phyloP scores from a whole-genome alignment of 2,888 invertebrate genomes.

The Ceraclea dissimilis region DNA sequence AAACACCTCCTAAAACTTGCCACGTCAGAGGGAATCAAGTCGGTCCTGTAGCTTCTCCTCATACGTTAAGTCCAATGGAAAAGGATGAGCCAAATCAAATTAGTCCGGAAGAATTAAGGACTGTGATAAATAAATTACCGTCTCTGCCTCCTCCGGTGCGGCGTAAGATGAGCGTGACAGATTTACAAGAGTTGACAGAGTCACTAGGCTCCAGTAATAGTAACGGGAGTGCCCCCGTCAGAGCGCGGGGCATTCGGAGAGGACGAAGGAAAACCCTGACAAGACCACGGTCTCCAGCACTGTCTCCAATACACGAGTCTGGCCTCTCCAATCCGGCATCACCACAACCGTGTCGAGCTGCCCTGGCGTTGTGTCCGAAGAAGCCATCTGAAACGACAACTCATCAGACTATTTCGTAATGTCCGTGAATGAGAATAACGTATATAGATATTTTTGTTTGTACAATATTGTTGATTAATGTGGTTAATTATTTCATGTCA shows the following conservation, averaged over 20 bases:
- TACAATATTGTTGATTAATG: too few relatives aligned
- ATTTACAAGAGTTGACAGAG: constrained; percentile 49
- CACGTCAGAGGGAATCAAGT: constrained; percentile 35
- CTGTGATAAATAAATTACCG: constrained; percentile 30
- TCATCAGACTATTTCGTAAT: neutral
- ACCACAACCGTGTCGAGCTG: constrained; percentile 40
- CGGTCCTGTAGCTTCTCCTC: constrained; percentile 30
- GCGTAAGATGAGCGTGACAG: constrained; percentile 41
- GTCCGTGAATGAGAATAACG: neutral
- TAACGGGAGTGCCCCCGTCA: constrained; percentile 10
- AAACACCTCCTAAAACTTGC: constrained; percentile 19
- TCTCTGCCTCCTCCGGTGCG: constrained; percentile 43
- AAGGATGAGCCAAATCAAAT: constrained; percentile 10
- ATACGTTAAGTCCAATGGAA: constrained; percentile 23
- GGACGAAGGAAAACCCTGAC: constrained; percentile 37
- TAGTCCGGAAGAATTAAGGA: constrained; percentile 8
- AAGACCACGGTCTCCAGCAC: constrained; percentile 38
- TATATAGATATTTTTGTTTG: too few relatives aligned
- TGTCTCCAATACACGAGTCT: constrained; percentile 65
- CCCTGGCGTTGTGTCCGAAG: constrained; percentile 20
- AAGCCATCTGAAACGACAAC: constrained; percentile 10
- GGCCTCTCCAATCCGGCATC: constrained; percentile 64
- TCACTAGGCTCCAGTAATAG: constrained; percentile 38
- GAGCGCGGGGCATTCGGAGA: constrained; percentile 31
- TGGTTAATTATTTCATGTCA: too few relatives aligned